Evolutionary conservation across 2,113 vertebrate genomes (phyloP).

Genomic region (Amphiprion ocellaris): DNA sequence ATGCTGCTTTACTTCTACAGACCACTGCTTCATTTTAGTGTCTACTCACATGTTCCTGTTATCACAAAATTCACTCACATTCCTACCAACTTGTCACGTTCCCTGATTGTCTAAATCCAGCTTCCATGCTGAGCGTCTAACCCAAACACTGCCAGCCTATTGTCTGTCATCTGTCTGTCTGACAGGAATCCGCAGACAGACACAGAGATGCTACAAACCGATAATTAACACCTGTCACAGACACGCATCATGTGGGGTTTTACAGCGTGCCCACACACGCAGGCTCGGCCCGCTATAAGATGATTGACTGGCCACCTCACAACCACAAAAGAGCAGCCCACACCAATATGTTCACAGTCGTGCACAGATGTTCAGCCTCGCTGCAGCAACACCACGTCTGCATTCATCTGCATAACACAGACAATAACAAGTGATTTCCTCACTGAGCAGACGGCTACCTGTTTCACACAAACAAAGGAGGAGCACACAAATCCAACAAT

Average conservation of each 20-base stretch:
- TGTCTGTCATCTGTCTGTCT: constrained; percentile 36
- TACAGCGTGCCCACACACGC: constrained; percentile 34
- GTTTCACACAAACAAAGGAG: constrained; percentile 39
- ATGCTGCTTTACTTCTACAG: too few species aligned
- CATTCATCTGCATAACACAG: constrained; percentile 60
- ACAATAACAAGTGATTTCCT: constrained; percentile 41
- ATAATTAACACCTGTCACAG: constrained; percentile 75
- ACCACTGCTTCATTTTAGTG: neutral
- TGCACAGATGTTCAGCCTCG: constrained; percentile 58
- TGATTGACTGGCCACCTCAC: constrained; percentile 49
- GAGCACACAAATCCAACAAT: constrained; percentile 33
- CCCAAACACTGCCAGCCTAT: constrained; percentile 22
- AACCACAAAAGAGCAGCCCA: constrained; percentile 44
- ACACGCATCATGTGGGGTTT: constrained; percentile 29
- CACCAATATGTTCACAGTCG: constrained; percentile 47
- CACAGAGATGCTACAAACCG: constrained; percentile 22
- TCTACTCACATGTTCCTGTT: neutral
- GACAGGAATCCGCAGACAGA: constrained; percentile 19
- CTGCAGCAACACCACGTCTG: constrained; percentile 11
- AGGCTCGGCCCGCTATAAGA: neutral
- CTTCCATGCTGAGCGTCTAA: constrained; percentile 4
- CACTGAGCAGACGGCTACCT: constrained; percentile 32
- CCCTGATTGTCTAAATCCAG: neutral
- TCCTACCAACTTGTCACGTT: neutral
- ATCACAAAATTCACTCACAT: neutral